phyloP scores from a whole-genome alignment of 2,797 vertebrate species.

The Atherinosoma microstoma region DNA sequence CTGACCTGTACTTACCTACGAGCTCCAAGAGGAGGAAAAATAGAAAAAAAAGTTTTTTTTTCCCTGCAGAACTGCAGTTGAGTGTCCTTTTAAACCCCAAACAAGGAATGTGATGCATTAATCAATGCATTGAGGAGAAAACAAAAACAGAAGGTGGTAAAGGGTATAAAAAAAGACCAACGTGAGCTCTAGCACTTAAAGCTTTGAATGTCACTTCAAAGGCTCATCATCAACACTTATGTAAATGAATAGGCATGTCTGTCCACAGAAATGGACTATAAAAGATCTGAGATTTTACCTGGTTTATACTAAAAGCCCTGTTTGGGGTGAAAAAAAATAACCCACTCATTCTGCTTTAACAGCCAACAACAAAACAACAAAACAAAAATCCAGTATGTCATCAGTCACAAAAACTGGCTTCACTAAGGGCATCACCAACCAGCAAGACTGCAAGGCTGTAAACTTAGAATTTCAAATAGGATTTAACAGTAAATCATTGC shows the following conservation, averaged over 20 bases:
- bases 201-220: slow-evolving; percentile 48
- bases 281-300: slow-evolving; percentile 54
- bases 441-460: slow-evolving; percentile 77
- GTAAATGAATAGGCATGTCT: slow-evolving; percentile 41
- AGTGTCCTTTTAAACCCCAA: slow-evolving; percentile 66
- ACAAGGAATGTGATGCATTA: slow-evolving; percentile 28
- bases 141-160: background rate
- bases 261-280: slow-evolving; percentile 74
- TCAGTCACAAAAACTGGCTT: slow-evolving; percentile 72
- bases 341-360: slow-evolving; percentile 67
- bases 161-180: slow-evolving; percentile 30
- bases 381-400: slow-evolving; percentile 77
- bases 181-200: slow-evolving; percentile 68
- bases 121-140: slow-evolving; percentile 23
- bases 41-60: slow-evolving; percentile 51
- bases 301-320: slow-evolving; percentile 37
- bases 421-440: slow-evolving; percentile 56
- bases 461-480: slow-evolving; percentile 16
- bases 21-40: slow-evolving; percentile 49
- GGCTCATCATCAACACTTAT: slow-evolving; percentile 38
- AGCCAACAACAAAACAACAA: slow-evolving; percentile 80
- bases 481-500: slow-evolving; percentile 34
- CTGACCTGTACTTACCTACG: slow-evolving; percentile 66
- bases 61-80: slow-evolving; percentile 81
- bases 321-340: slow-evolving; percentile 34